phyloP scores from a whole-genome alignment of 2,113 vertebrate genomes.

The Bos indicus region DNA sequence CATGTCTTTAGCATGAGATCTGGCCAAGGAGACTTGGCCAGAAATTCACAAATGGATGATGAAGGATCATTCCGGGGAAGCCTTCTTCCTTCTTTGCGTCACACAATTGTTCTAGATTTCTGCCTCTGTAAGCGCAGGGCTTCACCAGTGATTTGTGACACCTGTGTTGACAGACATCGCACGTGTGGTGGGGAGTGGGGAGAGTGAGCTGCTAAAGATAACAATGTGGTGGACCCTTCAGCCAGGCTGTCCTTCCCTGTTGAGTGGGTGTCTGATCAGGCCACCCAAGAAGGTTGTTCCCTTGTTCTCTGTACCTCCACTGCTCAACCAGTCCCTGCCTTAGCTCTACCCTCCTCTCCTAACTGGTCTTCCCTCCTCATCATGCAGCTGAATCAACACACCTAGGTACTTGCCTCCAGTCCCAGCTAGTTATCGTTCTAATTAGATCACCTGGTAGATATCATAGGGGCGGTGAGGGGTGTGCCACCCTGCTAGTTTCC shows the following conservation, averaged over 20 bases:
- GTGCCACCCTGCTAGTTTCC: not conserved
- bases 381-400: not conserved
- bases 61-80: not conserved
- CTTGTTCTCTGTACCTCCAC: not conserved
- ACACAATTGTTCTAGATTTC: not conserved
- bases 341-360: not conserved
- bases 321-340: not conserved
- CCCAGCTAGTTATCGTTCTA: not conserved
- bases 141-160: not conserved
- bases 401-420: not conserved
- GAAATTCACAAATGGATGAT: not conserved
- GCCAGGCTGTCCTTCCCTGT: not conserved
- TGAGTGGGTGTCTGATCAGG: not conserved
- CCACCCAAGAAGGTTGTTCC: not conserved
- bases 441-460: not conserved
- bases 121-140: not conserved
- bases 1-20: not conserved
- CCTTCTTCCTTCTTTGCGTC: not conserved
- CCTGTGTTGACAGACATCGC: not conserved
- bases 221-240: not conserved
- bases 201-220: not conserved
- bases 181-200: not conserved
- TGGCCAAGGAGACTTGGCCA: not conserved
- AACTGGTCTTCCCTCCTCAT: not conserved
- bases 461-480: not conserved